Conservation (phyloP, 2,797 vertebrate genomes). For the Hoplostethus atlanticus region DNA sequence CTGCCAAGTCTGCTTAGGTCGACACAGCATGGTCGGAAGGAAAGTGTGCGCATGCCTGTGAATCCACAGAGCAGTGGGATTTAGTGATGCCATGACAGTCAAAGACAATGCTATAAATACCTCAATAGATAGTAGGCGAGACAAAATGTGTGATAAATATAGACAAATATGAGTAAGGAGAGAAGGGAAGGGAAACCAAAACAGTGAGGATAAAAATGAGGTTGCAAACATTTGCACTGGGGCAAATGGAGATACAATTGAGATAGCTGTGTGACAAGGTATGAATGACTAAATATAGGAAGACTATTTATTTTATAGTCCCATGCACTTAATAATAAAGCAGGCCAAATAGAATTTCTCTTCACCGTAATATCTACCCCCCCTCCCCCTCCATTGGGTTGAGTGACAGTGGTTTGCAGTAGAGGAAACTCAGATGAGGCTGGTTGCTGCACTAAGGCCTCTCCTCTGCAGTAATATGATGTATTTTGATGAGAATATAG, state of each 20-base stretch:
- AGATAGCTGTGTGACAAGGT: neutral
- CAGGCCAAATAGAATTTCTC: constrained; percentile 1
- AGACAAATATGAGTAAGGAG: neutral
- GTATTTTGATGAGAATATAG: constrained; percentile 34
- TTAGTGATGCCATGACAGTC: neutral
- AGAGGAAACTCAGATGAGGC: constrained; percentile 29
- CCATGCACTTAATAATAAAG: constrained; percentile 12
- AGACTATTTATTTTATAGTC: neutral
- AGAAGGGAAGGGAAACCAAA: neutral
- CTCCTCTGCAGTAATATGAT: constrained; percentile 10
- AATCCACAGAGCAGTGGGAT: neutral
- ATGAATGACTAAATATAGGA: neutral
- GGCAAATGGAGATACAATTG: neutral
- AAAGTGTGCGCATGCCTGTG: neutral
- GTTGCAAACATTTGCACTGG: neutral
- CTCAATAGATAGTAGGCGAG: neutral
- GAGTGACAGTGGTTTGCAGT: constrained; percentile 10
- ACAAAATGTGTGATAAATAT: neutral
- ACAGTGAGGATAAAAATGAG: neutral
- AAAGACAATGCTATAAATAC: neutral
- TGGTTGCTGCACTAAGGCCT: constrained; percentile 14
- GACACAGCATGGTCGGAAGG: neutral
- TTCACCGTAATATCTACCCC: neutral
- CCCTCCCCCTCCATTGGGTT: neutral
- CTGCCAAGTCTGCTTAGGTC: constrained; percentile 13